Percentiles rank a stretch among this genome's conserved stretches.
These are phyloP conservation scores for Scaptomyza parva DNA, from an alignment of 2,888 invertebrate genomes.

Conservation along the genomic window DNA sequence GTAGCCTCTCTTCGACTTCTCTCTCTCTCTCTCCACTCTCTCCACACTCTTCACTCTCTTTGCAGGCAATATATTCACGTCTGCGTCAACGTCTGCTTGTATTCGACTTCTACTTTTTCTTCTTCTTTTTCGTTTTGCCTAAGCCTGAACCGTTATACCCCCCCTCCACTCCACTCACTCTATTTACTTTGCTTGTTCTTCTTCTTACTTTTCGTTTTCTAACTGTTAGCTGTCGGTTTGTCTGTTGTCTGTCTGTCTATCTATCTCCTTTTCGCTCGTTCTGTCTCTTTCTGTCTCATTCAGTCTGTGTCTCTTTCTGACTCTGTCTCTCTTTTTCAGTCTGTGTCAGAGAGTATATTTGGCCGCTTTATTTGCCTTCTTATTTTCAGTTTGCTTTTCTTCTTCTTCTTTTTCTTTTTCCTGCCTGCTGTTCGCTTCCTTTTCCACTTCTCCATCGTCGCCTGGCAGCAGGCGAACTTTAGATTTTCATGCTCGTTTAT, in stretches of 20 bases:
- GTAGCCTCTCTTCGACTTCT: slow-evolving; percentile 7
- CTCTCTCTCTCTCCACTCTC: neutral
- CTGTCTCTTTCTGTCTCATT: slow-evolving; percentile 18
- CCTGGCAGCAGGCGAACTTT: slow-evolving; percentile 70
- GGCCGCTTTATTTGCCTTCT: slow-evolving; percentile 61
- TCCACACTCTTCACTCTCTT: slow-evolving; percentile 12
- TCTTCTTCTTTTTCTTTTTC: slow-evolving; percentile 3
- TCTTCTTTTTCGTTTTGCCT: slow-evolving; percentile 11
- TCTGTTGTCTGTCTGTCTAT: slow-evolving; percentile 37
- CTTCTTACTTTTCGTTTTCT: slow-evolving; percentile 31
- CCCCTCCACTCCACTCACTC: too few relatives aligned
- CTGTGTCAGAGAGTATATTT: slow-evolving; percentile 48
- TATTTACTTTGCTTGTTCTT: slow-evolving; percentile 1
- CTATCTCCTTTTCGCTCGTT: too few relatives aligned
- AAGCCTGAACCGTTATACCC: too few relatives aligned
- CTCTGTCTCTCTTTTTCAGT: slow-evolving; percentile 45
- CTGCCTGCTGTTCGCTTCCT: slow-evolving; percentile 3
- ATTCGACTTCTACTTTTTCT: slow-evolving; percentile 36
- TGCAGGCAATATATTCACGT: slow-evolving; percentile 73
- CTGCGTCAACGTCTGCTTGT: slow-evolving; percentile 78
- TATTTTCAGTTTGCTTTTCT: slow-evolving; percentile 39
- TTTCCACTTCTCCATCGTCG: slow-evolving; percentile 8
- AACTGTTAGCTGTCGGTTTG: slow-evolving; percentile 57
- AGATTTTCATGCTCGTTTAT: slow-evolving; percentile 77
- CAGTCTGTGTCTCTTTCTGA: slow-evolving; percentile 11